Evolutionary conservation across 2,888 invertebrate genomes (phyloP), one percentile per base, ranked within the genome.

Genomic region (Helleia helle): DNA sequence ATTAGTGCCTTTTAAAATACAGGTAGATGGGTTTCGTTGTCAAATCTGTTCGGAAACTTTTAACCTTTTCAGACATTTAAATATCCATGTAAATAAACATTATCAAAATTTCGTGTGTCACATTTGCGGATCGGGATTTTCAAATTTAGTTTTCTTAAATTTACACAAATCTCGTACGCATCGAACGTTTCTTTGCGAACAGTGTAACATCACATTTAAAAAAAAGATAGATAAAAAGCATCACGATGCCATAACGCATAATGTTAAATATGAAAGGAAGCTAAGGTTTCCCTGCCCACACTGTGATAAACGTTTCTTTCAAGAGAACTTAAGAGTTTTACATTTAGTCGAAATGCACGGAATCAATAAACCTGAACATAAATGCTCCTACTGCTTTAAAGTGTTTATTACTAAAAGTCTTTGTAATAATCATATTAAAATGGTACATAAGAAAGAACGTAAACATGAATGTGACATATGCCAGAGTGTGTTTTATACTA

Each of bases 11-110:
- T 84, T 77, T 29, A 74, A 71, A 47, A 64, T 83, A 0, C 60
- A 65, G 9, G 55, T 46, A 0, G 49, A 50, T 0, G 44, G 50
- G 0, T 44, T 81, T 0, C 50, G 60, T 28, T 84, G 83, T 29
- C 81, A 79, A 28, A 55, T 80, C 6, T 84, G 83, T 37, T 47
- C 18, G 0, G 70, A 79, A 44, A 47, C 38, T 0, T 83, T 77
- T 18, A 42, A 46, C 0, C 45, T 62, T 5, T 84, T 84, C 28
- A 53, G 77, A 3, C 42, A 66, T 0, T 46, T 83, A 1, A 81
- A 80, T 25, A 71, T 83, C 1, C 83, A 83, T 40, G 69, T 80
- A 59, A 81, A 83, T 25, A 72, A 56, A 30, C 81, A 84, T 58
- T 83, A 51, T 42, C 71, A 73, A 38, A 81, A 75, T 8, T 72